phyloP scores from a whole-genome alignment of 2,113 vertebrate genomes.

The Prolemur simus region DNA sequence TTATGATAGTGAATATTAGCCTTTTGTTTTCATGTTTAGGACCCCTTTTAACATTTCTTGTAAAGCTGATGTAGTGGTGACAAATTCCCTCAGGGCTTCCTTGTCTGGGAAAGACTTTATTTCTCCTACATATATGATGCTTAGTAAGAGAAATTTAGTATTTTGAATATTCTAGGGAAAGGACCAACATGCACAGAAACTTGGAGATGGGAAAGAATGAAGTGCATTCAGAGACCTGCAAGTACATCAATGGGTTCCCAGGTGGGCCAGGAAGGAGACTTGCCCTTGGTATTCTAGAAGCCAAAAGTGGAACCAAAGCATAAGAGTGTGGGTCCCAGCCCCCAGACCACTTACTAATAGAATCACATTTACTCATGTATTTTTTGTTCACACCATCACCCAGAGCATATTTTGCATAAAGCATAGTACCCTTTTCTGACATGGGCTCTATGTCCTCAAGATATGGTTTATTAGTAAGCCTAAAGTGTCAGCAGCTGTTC shows the following conservation, averaged over 20 bases:
- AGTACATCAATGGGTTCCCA: background rate
- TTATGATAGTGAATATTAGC: too few relatives aligned
- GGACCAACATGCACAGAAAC: background rate
- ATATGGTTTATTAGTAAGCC: background rate
- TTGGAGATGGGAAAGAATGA: background rate
- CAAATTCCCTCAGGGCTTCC: too few relatives aligned
- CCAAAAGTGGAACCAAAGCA: background rate
- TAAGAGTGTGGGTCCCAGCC: background rate
- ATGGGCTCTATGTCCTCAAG: background rate
- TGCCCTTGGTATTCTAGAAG: background rate
- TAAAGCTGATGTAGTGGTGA: too few relatives aligned
- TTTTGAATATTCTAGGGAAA: background rate
- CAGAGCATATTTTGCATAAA: background rate
- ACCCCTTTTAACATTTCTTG: too few relatives aligned
- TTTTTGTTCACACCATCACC: background rate
- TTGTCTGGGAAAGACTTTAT: too few relatives aligned
- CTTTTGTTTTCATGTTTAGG: too few relatives aligned
- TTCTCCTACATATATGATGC: too few relatives aligned
- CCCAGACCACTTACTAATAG: background rate
- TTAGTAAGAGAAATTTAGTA: background rate
- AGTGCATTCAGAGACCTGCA: background rate
- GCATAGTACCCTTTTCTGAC: background rate
- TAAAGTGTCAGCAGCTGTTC: background rate
- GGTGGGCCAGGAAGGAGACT: background rate
- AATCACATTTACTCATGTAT: background rate